Conservation (phyloP, 2,797 vertebrate species). For the Hipposideros larvatus region DNA sequence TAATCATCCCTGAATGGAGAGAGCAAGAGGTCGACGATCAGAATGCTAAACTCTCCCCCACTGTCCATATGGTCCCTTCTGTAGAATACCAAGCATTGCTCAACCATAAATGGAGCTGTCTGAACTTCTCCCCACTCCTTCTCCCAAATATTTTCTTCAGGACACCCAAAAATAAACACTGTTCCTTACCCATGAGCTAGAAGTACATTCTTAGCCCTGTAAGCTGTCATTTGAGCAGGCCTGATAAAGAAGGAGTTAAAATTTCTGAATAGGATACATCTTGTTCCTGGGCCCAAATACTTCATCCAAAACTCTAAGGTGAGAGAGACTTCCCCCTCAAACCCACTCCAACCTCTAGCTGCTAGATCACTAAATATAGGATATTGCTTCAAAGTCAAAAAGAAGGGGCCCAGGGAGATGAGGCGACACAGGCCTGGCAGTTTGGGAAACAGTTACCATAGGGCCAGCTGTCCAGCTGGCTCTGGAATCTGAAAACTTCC, state of each 20-base stretch:
- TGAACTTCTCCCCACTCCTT: slow-evolving; percentile 70
- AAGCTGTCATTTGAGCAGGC: neutral
- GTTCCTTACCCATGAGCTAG: slow-evolving; percentile 51
- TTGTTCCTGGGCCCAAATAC: slow-evolving; percentile 56
- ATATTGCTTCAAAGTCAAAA: neutral
- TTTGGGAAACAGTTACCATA: slow-evolving; percentile 8
- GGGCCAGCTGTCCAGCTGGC: slow-evolving; percentile 75
- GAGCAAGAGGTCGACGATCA: slow-evolving; percentile 64
- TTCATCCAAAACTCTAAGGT: slow-evolving; percentile 73
- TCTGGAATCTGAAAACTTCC: slow-evolving; percentile 85
- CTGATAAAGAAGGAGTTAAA: slow-evolving; percentile 59
- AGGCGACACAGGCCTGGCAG: slow-evolving; percentile 60
- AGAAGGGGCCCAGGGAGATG: slow-evolving; percentile 43
- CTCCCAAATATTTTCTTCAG: slow-evolving; percentile 71
- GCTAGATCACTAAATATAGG: slow-evolving; percentile 70
- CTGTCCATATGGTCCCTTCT: slow-evolving; percentile 53
- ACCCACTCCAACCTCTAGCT: slow-evolving; percentile 51
- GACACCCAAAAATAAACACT: slow-evolving; percentile 77
- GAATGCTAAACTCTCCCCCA: slow-evolving; percentile 62
- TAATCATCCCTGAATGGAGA: slow-evolving; percentile 56
- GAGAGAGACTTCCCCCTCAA: slow-evolving; percentile 45
- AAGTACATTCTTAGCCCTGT: slow-evolving; percentile 54
- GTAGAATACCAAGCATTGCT: slow-evolving; percentile 80
- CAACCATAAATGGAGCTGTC: slow-evolving; percentile 80
- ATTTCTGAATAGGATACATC: slow-evolving; percentile 48